Percentiles rank a stretch among this genome's conserved stretches.
Conservation (phyloP, 2,888 invertebrate genomes). For the Drosophila hamatofila region DNA sequence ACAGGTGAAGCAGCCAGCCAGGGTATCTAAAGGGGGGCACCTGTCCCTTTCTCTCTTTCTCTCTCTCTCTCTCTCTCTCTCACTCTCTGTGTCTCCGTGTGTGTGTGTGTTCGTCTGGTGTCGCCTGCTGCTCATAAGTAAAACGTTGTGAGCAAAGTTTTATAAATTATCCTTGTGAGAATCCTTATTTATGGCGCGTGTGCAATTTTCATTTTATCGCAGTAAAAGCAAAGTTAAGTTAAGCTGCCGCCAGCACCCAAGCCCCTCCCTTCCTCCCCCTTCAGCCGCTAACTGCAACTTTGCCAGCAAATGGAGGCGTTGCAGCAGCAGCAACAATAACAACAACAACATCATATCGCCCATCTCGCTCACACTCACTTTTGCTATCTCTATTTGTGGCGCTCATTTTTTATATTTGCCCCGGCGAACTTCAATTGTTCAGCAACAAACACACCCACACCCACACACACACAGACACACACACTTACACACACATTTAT, state of each 20-base stretch:
- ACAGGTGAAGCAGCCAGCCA: conserved; percentile 33
- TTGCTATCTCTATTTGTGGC: conserved; percentile 17
- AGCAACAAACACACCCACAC: conserved; percentile 59
- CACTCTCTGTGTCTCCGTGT: conserved; percentile 42
- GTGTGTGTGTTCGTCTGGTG: conserved; percentile 64
- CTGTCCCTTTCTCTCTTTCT: not conserved
- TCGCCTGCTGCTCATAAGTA: conserved; percentile 79
- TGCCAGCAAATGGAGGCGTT: conserved; percentile 70
- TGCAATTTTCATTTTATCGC: conserved; percentile 86
- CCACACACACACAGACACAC: conserved; percentile 9
- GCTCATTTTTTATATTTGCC: conserved; percentile 74
- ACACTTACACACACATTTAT: conserved; percentile 25
- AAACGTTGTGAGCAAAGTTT: conserved; percentile 83
- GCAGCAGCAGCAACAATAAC: conserved; percentile 58
- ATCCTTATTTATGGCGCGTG: conserved; percentile 85
- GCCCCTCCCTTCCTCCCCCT: not conserved
- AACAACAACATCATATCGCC: conserved; percentile 47
- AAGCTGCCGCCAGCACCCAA: conserved; percentile 60
- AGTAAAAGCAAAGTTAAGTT: conserved; percentile 84
- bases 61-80: not conserved
- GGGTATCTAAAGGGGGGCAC: not conserved
- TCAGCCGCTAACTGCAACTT: conserved; percentile 44
- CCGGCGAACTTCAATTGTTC: conserved; percentile 78
- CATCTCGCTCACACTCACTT: conserved; percentile 16
- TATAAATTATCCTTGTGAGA: conserved; percentile 86